Evolutionary conservation across 2,113 vertebrate species (phyloP).

Genomic region (Hydrolagus affinis): DNA sequence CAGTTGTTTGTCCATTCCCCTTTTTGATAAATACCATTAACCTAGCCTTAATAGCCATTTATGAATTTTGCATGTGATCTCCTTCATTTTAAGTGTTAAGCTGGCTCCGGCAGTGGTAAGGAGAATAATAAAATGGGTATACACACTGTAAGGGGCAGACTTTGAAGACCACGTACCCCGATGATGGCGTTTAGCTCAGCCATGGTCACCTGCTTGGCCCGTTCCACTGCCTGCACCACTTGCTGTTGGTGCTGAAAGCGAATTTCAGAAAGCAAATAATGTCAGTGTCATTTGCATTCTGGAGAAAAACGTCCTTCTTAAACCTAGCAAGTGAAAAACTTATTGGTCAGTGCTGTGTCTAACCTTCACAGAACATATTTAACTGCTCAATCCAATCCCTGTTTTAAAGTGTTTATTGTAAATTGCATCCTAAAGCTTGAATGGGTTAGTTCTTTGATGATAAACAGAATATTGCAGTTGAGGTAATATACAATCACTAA

Average conservation of each 20-base stretch:
- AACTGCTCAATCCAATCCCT: slow-evolving; percentile 32
- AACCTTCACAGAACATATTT: slow-evolving; percentile 25
- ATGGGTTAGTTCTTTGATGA: background rate
- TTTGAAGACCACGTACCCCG: slow-evolving; percentile 92
- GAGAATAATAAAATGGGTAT: slow-evolving; percentile 57
- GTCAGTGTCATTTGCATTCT: slow-evolving; percentile 32
- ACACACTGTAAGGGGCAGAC: slow-evolving; percentile 71
- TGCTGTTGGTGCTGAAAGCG: slow-evolving; percentile 87
- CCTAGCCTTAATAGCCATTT: too few relatives aligned
- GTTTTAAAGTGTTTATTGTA: background rate
- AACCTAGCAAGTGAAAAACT: slow-evolving; percentile 22
- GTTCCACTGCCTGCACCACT: slow-evolving; percentile 94
- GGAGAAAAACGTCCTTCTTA: slow-evolving; percentile 19
- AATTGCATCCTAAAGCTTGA: background rate
- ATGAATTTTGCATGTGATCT: slow-evolving; percentile 7
- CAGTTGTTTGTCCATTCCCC: too few relatives aligned
- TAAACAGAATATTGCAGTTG: background rate
- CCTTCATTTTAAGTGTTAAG: slow-evolving; percentile 28
- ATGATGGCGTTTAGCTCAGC: slow-evolving; percentile 96
- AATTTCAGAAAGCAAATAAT: slow-evolving; percentile 55
- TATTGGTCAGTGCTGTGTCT: slow-evolving; percentile 12
- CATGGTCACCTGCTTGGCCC: slow-evolving; percentile 98
- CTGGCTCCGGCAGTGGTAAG: slow-evolving; percentile 32
- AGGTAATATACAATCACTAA: background rate
- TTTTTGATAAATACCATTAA: too few relatives aligned